phyloP scores from a whole-genome alignment of 2,888 invertebrate genomes.

The Parasteatoda lunata region DNA sequence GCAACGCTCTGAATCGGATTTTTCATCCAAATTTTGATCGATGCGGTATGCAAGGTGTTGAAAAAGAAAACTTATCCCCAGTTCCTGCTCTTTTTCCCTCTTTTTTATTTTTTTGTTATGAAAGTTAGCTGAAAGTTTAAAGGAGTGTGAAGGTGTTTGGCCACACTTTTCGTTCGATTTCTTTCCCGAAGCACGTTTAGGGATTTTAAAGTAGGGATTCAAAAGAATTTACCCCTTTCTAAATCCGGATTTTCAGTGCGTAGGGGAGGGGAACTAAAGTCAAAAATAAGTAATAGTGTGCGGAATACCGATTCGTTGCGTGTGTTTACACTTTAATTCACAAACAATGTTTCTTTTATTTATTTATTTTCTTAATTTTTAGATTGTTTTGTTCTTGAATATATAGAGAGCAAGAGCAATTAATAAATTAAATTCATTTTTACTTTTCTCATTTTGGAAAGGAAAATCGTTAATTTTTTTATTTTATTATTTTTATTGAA shows the following conservation, averaged over 20 bases:
- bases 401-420: too few relatives aligned
- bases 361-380: too few relatives aligned
- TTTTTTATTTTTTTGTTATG: conserved; percentile 1
- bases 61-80: conserved; percentile 15
- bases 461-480: too few relatives aligned
- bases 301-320: background rate
- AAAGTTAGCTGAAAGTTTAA: background rate
- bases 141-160: background rate
- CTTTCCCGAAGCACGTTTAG: conserved; percentile 41
- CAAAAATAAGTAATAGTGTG: conserved; percentile 11
- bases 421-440: too few relatives aligned
- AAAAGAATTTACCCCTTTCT: conserved; percentile 13
- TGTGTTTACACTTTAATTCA: too few relatives aligned
- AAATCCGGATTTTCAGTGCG: conserved; percentile 18
- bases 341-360: too few relatives aligned
- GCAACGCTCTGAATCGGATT: conserved; percentile 55
- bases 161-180: background rate
- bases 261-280: background rate
- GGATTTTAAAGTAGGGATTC: conserved; percentile 45
- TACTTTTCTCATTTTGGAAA: too few relatives aligned
- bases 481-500: too few relatives aligned
- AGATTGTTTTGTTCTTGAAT: too few relatives aligned
- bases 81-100: conserved; percentile 2
- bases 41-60: conserved; percentile 36
- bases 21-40: conserved; percentile 50